Base-by-base conservation (phyloP, 2,113 vertebrate species). In the Cheirogaleus medius region DNA sequence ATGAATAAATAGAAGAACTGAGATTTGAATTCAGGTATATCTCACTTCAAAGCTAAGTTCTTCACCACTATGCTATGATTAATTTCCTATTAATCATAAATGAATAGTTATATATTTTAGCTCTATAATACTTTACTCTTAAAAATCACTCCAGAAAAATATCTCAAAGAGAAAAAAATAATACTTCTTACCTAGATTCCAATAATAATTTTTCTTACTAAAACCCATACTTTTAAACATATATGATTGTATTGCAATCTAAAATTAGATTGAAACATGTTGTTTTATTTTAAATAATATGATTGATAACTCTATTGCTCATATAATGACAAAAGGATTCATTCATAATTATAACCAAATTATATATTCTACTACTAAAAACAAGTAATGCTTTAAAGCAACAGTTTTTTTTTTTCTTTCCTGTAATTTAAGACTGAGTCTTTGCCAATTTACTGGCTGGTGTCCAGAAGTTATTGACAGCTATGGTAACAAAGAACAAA, bases 401-500 rank as follows among this genome's bases (percentile, higher is more conserved):
- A 96, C 4, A 1, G 0, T 37, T 63, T 93, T 44, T 54, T 77
- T 1, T 25, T 21, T 63, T 52, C n/a, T 52, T 66, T 85, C n/a
- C 14, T 84, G 2, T 76, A 92, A 83, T 91, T 82, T 96, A 90
- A 86, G 32, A 11, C 47, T 83, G 37, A 91, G 49, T 14, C 9
- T 94, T 91, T 93, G 49, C 39, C 42, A 56, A 37, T 89, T 90
- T 42, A 60, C 9, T 77, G 60, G 23, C 44, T 95, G 20, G 27
- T 82, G 49, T 92, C 83, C 64, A 87, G 17, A 93, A 91, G 49
- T 89, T 83, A 96, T 47, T 42, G 34, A 92, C 27, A 77, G n/a
- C 52, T 76, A 93, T 71, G 69, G 13, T 73, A 96, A 94, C 82
- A 5, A 89, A 86, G 34, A 52, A 52, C 25, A 95, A 93, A 95